These are phyloP conservation scores for Buphagus erythrorhynchus DNA, from an alignment of 2,797 vertebrate genomes.

Conservation along the genomic window DNA sequence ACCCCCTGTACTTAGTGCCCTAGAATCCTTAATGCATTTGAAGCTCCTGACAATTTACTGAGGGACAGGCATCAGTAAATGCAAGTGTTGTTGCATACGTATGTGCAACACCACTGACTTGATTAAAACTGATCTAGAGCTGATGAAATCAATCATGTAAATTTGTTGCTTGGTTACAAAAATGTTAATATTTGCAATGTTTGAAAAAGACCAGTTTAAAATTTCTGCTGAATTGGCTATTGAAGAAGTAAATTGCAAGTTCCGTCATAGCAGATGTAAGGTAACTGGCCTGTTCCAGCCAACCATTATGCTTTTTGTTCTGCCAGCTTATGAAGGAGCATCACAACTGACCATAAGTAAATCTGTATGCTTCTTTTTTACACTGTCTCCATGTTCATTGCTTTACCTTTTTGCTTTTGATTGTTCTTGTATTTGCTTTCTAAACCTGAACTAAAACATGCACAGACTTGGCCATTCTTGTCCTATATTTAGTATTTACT, in stretches of 20 bases:
- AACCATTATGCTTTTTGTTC: slow-evolving; percentile 84
- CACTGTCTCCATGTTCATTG: slow-evolving; percentile 91
- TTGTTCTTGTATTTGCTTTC: slow-evolving; percentile 88
- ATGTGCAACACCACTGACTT: slow-evolving; percentile 33
- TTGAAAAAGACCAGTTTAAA: slow-evolving; percentile 39
- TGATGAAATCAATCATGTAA: slow-evolving; percentile 18
- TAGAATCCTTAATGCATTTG: not conserved
- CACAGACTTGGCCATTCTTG: slow-evolving; percentile 85
- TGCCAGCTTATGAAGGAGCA: slow-evolving; percentile 85
- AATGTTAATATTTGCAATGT: slow-evolving; percentile 45
- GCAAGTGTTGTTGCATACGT: slow-evolving; percentile 25
- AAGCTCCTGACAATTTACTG: slow-evolving; percentile 3
- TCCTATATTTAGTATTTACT: slow-evolving; percentile 84
- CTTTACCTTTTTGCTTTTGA: slow-evolving; percentile 90
- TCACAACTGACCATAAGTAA: slow-evolving; percentile 88
- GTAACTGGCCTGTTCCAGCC: slow-evolving; percentile 82
- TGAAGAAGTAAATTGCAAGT: slow-evolving; percentile 68
- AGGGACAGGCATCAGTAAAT: slow-evolving; percentile 69
- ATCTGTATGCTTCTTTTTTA: slow-evolving; percentile 85
- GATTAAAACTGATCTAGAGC: slow-evolving; percentile 50
- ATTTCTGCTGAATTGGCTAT: slow-evolving; percentile 72
- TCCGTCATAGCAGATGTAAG: slow-evolving; percentile 81
- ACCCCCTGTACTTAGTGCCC: not conserved
- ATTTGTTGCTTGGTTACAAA: slow-evolving; percentile 59
- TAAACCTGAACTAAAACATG: slow-evolving; percentile 85